Percentiles rank a stretch among this genome's conserved stretches.
phyloP scores from a whole-genome alignment of 2,888 invertebrate species.

The Chymomyza fuscimana region DNA sequence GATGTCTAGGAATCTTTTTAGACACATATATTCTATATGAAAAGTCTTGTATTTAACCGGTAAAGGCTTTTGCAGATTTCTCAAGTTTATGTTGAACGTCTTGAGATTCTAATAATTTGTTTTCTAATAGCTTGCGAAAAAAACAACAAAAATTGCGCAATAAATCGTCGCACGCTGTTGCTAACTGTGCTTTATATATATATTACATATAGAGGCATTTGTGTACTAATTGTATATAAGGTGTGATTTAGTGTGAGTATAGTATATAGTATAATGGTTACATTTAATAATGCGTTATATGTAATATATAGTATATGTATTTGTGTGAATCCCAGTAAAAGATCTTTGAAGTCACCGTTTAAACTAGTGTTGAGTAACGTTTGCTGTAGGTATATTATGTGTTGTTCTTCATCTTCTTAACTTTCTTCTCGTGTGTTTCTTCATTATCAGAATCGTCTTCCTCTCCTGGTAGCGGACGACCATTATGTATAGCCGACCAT shows the following conservation, averaged over 20 bases:
- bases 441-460: background rate
- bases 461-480: background rate
- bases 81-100: no score
- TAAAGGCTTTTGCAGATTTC: no score
- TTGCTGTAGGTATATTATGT: background rate
- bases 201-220: background rate
- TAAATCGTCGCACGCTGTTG: conserved; percentile 7
- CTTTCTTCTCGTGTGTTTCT: background rate
- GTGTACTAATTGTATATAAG: background rate
- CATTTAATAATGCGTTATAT: background rate
- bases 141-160: background rate
- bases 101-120: no score
- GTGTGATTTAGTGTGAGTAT: background rate
- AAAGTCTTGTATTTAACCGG: no score
- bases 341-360: conserved; percentile 61
- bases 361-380: conserved; percentile 7
- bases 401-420: conserved; percentile 10
- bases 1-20: no score
- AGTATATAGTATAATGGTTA: background rate
- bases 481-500: conserved; percentile 56
- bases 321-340: conserved; percentile 42
- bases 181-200: background rate
- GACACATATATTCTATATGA: no score
- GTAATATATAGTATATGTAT: background rate
- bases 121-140: background rate